These are phyloP conservation scores for Heliconius cydno DNA, from an alignment of 2,888 invertebrate genomes.

Conservation along the genomic window DNA sequence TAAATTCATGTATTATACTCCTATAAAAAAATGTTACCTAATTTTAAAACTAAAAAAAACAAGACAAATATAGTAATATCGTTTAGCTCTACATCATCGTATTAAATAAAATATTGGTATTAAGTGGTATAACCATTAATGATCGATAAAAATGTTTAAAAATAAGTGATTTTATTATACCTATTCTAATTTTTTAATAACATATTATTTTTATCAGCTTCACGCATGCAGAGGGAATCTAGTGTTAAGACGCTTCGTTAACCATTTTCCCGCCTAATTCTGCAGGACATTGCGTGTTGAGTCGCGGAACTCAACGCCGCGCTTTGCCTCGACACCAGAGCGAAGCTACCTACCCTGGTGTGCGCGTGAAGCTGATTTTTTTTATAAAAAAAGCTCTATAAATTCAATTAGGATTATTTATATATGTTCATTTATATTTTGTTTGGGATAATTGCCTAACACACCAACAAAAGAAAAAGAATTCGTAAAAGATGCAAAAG, in stretches of 20 bases:
- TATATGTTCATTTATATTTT: not conserved
- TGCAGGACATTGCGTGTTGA: too few species aligned
- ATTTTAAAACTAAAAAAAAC: too few species aligned
- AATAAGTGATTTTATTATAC: too few species aligned
- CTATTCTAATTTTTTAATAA: not conserved
- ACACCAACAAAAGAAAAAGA: not conserved
- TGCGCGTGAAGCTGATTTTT: too few species aligned
- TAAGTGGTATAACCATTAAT: not conserved
- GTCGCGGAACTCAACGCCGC: too few species aligned
- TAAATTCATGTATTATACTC: slow-evolving; percentile 30
- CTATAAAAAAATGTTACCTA: not conserved
- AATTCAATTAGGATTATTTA: not conserved
- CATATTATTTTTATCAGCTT: not conserved
- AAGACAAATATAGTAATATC: too few species aligned
- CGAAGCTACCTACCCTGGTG: too few species aligned
- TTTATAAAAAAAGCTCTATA: too few species aligned
- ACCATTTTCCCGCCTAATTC: too few species aligned
- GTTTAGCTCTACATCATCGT: not conserved
- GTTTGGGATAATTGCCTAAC: not conserved
- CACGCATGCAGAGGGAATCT: too few species aligned
- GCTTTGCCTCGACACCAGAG: too few species aligned
- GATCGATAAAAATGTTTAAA: not conserved
- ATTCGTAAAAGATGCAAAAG: not conserved
- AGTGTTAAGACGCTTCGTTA: too few species aligned
- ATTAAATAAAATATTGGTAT: not conserved